Base-by-base conservation (phyloP, 1,140 invertebrate genomes). In the Dreissena polymorpha region DNA sequence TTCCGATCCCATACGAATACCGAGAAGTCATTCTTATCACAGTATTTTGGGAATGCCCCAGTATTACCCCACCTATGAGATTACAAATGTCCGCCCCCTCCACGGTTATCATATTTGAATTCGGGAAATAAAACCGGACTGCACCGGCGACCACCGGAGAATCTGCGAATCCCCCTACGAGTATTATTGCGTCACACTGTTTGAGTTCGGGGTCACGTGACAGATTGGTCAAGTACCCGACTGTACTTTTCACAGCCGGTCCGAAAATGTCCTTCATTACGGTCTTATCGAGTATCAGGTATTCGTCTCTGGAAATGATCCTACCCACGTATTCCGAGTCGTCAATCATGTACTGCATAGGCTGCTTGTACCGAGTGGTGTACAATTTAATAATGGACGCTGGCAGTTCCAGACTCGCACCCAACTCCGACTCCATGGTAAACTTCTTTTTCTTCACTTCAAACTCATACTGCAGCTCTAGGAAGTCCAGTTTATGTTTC, bases 181-280 rank as follows among this genome's bases (percentile, higher is more conserved):
- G 65, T 51, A 83, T 76, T 10, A 83, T 77, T 12, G 55, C 72
- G 18, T 76, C 81, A 53, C 73, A 71, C 25, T 76, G 73, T 63
- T 77, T 76, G 6, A 64, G 63, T 71, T 83, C 81, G 16, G 81
- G 81, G 53, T 83, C 81, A 60, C 68, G 64, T 63, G 72, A 49
- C n/a, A 83, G 64, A 57, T 76, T 83, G 10, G 81, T 70, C 23
- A 83, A 51, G 49, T 83, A 83, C n/a, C 81, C 74, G 23, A 83
- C 74, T 27, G 57, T 76, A 64, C 81, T 76, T 76, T 83, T 83
- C 23, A 83, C 74, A 23, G 81, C 67, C 8, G 81, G 72, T 8
- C 81, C 81, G 63, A 83, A 83, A 51, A 77, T 76, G 29, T 83
- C 81, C 60, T 83, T 83, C 81, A 83, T 77, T 10, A 83, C 55